Percentiles rank a stretch among this genome's conserved stretches.
Evolutionary conservation across 2,888 invertebrate species (phyloP).

Genomic region (Cephus spinipes): DNA sequence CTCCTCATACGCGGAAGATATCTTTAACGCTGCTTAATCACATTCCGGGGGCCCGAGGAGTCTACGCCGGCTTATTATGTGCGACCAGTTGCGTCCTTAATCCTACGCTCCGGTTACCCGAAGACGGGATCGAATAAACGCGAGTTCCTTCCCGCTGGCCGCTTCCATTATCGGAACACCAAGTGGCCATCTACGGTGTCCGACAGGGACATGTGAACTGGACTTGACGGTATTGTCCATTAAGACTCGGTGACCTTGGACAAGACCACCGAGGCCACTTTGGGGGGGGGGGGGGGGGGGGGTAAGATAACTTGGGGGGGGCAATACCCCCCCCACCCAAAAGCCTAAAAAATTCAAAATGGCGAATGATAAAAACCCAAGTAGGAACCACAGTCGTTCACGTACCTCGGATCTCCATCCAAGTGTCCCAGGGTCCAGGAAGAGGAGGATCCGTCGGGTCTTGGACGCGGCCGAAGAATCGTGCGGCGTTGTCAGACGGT

Average conservation of each 20-base stretch:
- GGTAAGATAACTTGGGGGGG: neutral
- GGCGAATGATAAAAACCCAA: neutral
- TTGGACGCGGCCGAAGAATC: neutral
- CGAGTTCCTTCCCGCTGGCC: neutral
- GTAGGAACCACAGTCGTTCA: neutral
- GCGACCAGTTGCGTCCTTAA: slow-evolving; percentile 37
- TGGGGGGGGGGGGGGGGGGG: neutral
- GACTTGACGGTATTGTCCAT: neutral
- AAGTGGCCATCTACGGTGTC: neutral
- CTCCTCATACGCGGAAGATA: slow-evolving; percentile 37
- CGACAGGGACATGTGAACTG: neutral
- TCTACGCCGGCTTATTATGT: slow-evolving; percentile 15
- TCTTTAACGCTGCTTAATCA: slow-evolving; percentile 45
- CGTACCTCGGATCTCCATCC: neutral
- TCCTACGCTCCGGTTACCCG: slow-evolving; percentile 23
- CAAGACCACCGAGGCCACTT: neutral
- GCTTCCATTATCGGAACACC: neutral
- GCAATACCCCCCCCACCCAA: neutral
- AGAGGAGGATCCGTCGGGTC: neutral
- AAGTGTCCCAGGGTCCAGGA: neutral
- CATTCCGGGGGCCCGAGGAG: slow-evolving; percentile 38
- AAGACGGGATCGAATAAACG: neutral
- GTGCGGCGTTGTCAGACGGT: slow-evolving; percentile 13
- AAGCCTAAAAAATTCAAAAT: neutral
- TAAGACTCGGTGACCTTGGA: neutral